These are phyloP conservation scores for Eriocheir sinensis DNA, from an alignment of 1,140 invertebrate genomes.

Conservation along the genomic window DNA sequence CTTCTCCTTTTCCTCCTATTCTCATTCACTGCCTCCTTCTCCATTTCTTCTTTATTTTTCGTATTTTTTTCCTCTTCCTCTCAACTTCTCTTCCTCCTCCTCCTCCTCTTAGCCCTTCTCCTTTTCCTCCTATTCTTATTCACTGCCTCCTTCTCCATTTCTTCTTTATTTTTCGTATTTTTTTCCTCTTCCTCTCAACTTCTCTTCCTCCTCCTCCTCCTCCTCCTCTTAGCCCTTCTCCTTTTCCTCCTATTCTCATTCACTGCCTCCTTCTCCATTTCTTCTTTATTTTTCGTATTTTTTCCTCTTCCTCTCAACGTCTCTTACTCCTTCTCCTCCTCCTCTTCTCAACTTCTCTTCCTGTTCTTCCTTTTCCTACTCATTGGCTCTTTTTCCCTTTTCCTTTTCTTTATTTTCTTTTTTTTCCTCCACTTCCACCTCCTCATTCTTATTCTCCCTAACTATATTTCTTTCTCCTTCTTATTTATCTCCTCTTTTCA, in stretches of 20 bases:
- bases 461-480: no score
- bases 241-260: no score
- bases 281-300: neutral
- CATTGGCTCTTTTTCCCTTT: neutral
- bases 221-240: no score
- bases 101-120: neutral
- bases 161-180: neutral
- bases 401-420: neutral
- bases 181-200: no score
- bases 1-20: neutral
- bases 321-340: neutral
- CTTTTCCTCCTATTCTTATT: no score
- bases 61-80: neutral
- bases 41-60: neutral
- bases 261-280: neutral
- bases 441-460: no score
- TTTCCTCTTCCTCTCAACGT: no score
- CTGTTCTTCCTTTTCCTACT: neutral
- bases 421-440: neutral
- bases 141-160: neutral
- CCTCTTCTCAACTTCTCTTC: no score
- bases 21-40: neutral
- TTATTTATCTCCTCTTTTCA: neutral
- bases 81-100: neutral
- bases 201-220: no score